A percentile compares a stretch with the other conserved stretches of the same genome.
phyloP scores from a whole-genome alignment of 2,113 vertebrate genomes.

The Pyrgilauda ruficollis region DNA sequence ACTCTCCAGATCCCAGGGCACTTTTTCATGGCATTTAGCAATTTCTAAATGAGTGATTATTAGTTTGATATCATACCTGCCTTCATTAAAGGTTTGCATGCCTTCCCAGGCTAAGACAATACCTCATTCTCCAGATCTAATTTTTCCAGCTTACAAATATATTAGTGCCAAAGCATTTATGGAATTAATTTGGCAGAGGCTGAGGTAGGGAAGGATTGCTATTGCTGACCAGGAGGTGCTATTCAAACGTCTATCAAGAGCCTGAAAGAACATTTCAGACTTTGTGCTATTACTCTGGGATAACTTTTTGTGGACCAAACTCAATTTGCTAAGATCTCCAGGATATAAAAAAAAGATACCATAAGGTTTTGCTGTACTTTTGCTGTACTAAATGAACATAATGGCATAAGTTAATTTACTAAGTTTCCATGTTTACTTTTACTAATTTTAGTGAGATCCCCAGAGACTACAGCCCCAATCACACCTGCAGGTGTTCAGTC shows the following conservation, averaged over 20 bases:
- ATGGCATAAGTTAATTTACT: neutral
- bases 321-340: neutral
- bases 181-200: neutral
- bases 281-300: neutral
- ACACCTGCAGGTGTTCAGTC: neutral
- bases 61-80: neutral
- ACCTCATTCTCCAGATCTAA: neutral
- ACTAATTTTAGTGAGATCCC: neutral
- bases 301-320: neutral
- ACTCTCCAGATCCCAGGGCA: neutral
- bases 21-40: neutral
- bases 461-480: neutral
- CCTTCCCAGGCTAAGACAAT: neutral
- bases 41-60: neutral
- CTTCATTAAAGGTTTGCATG: neutral
- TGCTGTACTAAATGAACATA: neutral
- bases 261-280: neutral
- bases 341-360: neutral
- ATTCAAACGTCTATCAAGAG: neutral
- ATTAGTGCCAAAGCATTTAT: constrained; percentile 5
- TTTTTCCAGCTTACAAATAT: neutral
- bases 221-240: neutral
- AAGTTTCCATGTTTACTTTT: neutral
- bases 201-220: neutral
- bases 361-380: neutral